Evolutionary conservation across 2,113 vertebrate species (phyloP), one percentile per base, ranked within the genome.

Genomic region (Pavo muticus): DNA sequence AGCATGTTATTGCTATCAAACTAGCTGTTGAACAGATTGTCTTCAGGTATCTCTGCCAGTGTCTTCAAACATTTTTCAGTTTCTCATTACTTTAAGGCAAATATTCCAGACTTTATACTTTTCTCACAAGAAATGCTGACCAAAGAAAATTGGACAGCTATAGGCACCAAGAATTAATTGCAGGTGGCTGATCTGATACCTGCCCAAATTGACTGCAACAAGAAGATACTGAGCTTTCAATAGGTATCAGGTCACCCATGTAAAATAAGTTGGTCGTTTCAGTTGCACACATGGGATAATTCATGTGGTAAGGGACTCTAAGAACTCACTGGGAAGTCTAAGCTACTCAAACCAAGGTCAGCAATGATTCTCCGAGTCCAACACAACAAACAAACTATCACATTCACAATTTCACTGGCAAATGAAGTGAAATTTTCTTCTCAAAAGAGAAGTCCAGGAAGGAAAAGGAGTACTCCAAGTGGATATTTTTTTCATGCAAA

Each of bases 1-100:
- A 61, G 92, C 89, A 91, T 83, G 92, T 81, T 90, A 69, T 45
- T 92, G 68, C 73, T 68, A 90, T 79, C 78, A 81, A 96, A 95
- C 77, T 40, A 12, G 4, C 78, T 87, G 56, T 64, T 77, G 94
- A 88, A 93, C 83, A 90, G 65, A 92, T 24, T 95, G 87, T 93
- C 94, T 94, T 93, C 80, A 80, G 69, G 73, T 87, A 90, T 75
- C 90, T 96, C 67, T 89, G 76, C 88, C 65, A 54, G 37, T 35
- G 79, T 74, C 72, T 85, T 73, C 45, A 85, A 93, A 91, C 32
- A 52, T 56, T 44, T 71, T 87, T 84, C 67, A 83, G 14, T 75
- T 89, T 78, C 32, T 73, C 30, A 39, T 81, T 60, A 74, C 29
- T 71, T 59, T 23, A 75, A 67, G 42, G 57, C 32, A 86, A 48